These are phyloP conservation scores for Didymodactylos carnosus DNA, from an alignment of 2,888 invertebrate genomes.

Conservation along the genomic window DNA sequence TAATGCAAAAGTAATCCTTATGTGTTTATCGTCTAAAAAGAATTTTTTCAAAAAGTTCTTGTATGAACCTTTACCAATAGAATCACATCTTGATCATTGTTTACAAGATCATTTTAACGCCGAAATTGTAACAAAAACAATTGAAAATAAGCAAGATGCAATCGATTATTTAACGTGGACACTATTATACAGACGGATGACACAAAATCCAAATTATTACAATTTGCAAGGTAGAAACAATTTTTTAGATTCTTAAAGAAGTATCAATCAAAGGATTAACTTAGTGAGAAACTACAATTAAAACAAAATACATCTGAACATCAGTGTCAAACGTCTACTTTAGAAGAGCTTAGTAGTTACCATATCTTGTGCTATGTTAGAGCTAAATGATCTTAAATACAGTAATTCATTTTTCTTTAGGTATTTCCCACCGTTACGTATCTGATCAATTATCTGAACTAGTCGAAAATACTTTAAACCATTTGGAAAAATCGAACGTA, in stretches of 20 bases:
- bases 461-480: conserved; percentile 78
- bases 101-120: conserved; percentile 98
- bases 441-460: conserved; percentile 94
- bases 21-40: conserved; percentile 92
- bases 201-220: conserved; percentile 98
- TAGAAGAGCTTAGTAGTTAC: no score
- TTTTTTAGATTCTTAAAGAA: no score
- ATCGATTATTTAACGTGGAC: conserved; percentile 99
- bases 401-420: no score
- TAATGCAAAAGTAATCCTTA: conserved; percentile 73
- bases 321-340: no score
- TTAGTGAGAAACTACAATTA: no score
- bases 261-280: no score
- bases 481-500: conserved; percentile 70
- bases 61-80: conserved; percentile 83
- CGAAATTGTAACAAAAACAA: conserved; percentile 95
- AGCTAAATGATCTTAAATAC: no score
- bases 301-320: no score
- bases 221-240: conserved; percentile 67
- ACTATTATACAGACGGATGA: conserved; percentile 78
- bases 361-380: no score
- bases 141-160: conserved; percentile 98
- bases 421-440: conserved; percentile 81
- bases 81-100: conserved; percentile 90
- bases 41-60: conserved; percentile 94